Evolutionary conservation across 2,888 invertebrate species (phyloP).

Genomic region (Hyppa rectilinea): DNA sequence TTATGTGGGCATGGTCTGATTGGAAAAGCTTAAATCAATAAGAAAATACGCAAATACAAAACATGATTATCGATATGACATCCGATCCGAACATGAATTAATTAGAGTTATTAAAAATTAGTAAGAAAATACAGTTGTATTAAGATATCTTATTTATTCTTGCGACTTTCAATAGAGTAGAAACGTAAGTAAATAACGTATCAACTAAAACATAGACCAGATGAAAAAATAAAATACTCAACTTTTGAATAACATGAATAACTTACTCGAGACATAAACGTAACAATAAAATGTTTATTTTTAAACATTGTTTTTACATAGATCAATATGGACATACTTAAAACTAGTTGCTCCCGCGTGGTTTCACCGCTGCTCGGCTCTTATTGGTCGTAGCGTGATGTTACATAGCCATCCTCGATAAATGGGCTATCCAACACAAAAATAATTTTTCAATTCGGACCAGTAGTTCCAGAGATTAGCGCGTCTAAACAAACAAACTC

Average conservation of each 20-base stretch:
- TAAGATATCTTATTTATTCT: background rate
- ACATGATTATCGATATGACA: background rate
- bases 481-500: no score
- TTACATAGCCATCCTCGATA: no score
- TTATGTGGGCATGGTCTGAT: no score
- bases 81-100: background rate
- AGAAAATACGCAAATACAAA: background rate
- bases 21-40: background rate
- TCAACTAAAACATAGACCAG: background rate
- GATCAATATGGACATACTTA: background rate
- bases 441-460: no score
- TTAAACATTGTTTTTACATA: background rate
- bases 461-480: no score
- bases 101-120: background rate
- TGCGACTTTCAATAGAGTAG: background rate
- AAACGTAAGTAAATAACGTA: background rate
- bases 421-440: no score
- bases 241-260: slow-evolving; percentile 13
- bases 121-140: background rate
- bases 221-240: slow-evolving; percentile 8
- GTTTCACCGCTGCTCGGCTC: no score
- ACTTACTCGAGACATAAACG: background rate
- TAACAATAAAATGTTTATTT: background rate
- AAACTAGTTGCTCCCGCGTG: no score
- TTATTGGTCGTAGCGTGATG: no score